Evolutionary conservation across 2,113 vertebrate species (phyloP).

Genomic region (Pungitius pungitius): DNA sequence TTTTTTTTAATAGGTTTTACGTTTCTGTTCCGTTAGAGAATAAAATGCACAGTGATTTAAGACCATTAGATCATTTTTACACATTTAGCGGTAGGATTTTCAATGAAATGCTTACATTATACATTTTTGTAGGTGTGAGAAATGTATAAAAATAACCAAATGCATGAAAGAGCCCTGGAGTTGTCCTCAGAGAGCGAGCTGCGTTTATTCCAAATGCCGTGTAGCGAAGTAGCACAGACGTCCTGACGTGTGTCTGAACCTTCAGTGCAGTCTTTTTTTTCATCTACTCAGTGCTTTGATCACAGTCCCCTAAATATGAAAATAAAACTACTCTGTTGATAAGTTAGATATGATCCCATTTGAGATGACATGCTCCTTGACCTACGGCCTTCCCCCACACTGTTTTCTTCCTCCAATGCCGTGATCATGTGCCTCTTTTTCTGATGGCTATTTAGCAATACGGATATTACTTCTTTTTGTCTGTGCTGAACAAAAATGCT

Average conservation of each 20-base stretch:
- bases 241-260: background rate
- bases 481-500: slow-evolving; percentile 25
- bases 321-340: background rate
- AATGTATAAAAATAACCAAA: background rate
- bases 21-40: no score
- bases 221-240: background rate
- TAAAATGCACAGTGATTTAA: background rate
- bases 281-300: background rate
- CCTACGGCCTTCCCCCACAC: no score
- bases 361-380: background rate
- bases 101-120: background rate
- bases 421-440: slow-evolving; percentile 63
- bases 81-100: background rate
- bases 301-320: slow-evolving; percentile 6
- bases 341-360: background rate
- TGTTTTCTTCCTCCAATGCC: background rate
- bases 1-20: no score
- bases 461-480: slow-evolving; percentile 28
- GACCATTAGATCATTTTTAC: background rate
- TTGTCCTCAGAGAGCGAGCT: background rate
- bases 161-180: background rate
- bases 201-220: background rate
- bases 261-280: background rate
- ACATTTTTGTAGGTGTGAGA: background rate
- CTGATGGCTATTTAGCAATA: slow-evolving; percentile 31